These are phyloP conservation scores for Ooceraea biroi DNA, from an alignment of 1,140 invertebrate genomes.

Conservation along the genomic window DNA sequence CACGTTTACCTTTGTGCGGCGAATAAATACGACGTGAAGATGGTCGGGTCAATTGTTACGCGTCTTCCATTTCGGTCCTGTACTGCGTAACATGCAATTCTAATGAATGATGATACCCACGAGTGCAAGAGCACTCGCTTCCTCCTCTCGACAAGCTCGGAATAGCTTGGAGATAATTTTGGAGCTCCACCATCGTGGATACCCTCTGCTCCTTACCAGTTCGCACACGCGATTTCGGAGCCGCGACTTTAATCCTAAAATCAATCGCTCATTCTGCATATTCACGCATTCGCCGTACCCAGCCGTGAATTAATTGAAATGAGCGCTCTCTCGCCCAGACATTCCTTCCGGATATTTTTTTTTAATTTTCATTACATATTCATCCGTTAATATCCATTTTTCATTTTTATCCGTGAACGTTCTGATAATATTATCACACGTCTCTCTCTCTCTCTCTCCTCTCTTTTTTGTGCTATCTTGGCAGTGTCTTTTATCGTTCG, in stretches of 20 bases:
- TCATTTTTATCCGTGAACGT: background rate
- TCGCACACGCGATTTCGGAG: background rate
- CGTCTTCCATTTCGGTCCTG: background rate
- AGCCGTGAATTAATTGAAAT: background rate
- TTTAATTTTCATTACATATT: too few species aligned
- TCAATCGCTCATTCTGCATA: background rate
- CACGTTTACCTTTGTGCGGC: background rate
- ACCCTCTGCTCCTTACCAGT: conserved; percentile 24
- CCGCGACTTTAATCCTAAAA: background rate
- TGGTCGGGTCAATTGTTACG: background rate
- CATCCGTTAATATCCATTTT: too few species aligned
- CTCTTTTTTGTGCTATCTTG: conserved; percentile 19
- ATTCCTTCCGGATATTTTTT: too few species aligned
- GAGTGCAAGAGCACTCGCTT: background rate
- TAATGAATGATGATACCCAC: conserved; percentile 7
- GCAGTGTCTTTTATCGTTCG: background rate
- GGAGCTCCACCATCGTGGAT: conserved; percentile 49
- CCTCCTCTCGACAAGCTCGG: conserved; percentile 34
- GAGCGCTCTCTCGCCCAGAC: too few species aligned
- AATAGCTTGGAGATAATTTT: conserved; percentile 58
- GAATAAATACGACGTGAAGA: background rate
- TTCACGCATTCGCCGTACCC: background rate
- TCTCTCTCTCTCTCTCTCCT: background rate
- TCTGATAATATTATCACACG: background rate
- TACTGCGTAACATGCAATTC: background rate